Evolutionary conservation across 2,888 invertebrate species (phyloP).

Genomic region (Bimastos eiseni): DNA sequence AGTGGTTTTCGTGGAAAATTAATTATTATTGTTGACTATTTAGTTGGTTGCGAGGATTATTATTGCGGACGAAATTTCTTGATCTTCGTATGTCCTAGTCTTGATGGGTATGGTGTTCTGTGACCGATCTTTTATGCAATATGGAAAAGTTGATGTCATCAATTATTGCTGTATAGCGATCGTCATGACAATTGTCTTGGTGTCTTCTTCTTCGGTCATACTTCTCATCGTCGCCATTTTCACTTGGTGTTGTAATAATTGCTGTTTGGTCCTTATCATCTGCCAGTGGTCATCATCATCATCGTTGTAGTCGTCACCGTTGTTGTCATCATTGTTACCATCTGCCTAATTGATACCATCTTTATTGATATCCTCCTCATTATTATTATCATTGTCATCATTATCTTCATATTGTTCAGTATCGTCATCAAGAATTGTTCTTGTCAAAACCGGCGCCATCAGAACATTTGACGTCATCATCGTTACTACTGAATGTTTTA

Average conservation of each 20-base stretch:
- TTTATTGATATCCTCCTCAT: too few relatives aligned
- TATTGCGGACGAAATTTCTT: neutral
- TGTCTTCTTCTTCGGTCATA: neutral
- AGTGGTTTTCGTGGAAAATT: neutral
- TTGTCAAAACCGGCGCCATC: neutral
- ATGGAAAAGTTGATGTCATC: neutral
- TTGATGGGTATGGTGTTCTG: neutral
- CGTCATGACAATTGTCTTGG: neutral
- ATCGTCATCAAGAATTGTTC: neutral
- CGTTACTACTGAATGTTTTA: too few relatives aligned
- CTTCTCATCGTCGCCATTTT: too few relatives aligned
- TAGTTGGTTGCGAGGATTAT: neutral
- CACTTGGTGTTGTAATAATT: too few relatives aligned
- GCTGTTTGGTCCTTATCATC: too few relatives aligned
- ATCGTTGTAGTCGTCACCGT: too few relatives aligned
- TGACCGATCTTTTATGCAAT: neutral
- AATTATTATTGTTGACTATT: neutral
- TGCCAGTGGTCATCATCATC: too few relatives aligned
- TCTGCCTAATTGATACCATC: too few relatives aligned
- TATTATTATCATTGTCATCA: too few relatives aligned
- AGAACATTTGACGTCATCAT: too few relatives aligned
- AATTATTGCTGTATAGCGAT: neutral
- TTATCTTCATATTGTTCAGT: neutral
- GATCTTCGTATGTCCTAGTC: neutral
- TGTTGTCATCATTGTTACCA: too few relatives aligned